A percentile compares a stretch with the other conserved stretches of the same genome.
phyloP scores from a whole-genome alignment of 2,888 invertebrate species.

The Isoperla grammatica region DNA sequence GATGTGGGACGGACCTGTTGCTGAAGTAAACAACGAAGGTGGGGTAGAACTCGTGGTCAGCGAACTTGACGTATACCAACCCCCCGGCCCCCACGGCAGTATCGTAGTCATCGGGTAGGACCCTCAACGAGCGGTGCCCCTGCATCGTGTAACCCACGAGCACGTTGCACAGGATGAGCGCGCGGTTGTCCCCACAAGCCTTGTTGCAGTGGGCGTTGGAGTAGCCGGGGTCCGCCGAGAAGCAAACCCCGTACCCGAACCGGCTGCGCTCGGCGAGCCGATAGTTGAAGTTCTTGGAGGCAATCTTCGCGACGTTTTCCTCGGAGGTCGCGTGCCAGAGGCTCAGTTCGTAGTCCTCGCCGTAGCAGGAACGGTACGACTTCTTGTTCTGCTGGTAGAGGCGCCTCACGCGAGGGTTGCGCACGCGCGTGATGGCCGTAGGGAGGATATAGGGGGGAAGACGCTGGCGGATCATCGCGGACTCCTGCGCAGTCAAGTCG shows the following conservation, averaged over 20 bases:
- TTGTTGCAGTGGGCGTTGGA: constrained; percentile 26
- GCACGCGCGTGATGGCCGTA: constrained; percentile 15
- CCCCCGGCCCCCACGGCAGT: constrained; percentile 6
- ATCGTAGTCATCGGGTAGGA: neutral
- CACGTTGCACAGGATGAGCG: neutral
- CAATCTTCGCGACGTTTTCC: constrained; percentile 19
- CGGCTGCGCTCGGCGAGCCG: constrained; percentile 20
- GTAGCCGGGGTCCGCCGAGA: constrained; percentile 26
- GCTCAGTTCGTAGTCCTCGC: constrained; percentile 9
- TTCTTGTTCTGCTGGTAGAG: constrained; percentile 28
- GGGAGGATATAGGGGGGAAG: no score
- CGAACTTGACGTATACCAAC: constrained; percentile 19
- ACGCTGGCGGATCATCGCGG: neutral
- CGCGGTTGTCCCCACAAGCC: neutral
- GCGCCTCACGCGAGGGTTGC: constrained; percentile 25
- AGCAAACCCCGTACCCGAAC: constrained; percentile 30
- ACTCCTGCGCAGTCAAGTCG: neutral
- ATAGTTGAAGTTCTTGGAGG: constrained; percentile 28
- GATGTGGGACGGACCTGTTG: no score
- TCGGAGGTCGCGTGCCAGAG: constrained; percentile 26
- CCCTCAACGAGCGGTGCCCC: neutral
- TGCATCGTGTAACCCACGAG: neutral
- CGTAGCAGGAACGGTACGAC: constrained; percentile 18
- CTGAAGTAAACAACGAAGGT: constrained; percentile 14
- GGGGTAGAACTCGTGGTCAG: constrained; percentile 20